Percentiles rank a stretch among this genome's conserved stretches.
phyloP scores from a whole-genome alignment of 1,140 invertebrate genomes.

The Thalassaphorura encarpata region DNA sequence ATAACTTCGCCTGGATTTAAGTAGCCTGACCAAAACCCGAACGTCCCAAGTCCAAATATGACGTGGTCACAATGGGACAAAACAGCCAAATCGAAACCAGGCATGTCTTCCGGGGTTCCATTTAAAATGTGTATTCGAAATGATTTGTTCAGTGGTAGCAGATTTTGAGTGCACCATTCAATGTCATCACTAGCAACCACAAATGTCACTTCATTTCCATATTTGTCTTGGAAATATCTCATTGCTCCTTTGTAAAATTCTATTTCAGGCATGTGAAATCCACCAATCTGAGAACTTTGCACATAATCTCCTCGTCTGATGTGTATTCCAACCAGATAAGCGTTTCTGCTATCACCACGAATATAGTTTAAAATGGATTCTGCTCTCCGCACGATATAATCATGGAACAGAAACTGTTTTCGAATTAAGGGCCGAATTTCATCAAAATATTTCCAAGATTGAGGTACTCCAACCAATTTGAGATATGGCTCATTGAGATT shows the following conservation, averaged over 20 bases:
- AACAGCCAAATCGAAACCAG: neutral
- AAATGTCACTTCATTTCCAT: neutral
- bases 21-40: neutral
- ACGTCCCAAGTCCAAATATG: slow-evolving; percentile 1
- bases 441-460: neutral
- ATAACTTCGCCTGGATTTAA: neutral
- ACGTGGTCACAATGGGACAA: neutral
- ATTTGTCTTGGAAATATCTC: neutral
- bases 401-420: neutral
- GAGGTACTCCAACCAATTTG: neutral
- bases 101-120: neutral
- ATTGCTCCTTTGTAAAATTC: neutral
- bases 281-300: neutral
- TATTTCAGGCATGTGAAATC: neutral
- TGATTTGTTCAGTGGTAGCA: neutral
- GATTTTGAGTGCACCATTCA: neutral
- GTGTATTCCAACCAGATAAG: neutral
- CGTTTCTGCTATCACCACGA: neutral
- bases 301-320: neutral
- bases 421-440: neutral
- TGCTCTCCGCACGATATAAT: neutral
- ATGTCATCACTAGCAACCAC: neutral
- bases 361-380: neutral
- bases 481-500: too few relatives aligned
- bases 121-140: neutral